These are phyloP conservation scores for Urosaurus nigricauda DNA, from an alignment of 2,797 vertebrate genomes.

Conservation along the genomic window DNA sequence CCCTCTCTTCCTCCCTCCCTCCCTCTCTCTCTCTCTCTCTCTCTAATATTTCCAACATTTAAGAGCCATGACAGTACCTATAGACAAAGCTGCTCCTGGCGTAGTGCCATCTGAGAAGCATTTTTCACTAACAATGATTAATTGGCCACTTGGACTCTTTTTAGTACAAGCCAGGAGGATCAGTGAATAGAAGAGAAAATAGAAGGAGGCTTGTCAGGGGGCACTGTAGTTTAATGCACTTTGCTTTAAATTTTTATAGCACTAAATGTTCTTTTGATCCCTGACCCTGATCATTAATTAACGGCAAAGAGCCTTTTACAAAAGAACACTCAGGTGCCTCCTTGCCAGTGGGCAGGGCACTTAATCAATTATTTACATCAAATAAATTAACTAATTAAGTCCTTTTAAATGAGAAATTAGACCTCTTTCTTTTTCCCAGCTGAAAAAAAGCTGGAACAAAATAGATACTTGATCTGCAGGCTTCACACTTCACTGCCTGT, in stretches of 20 bases:
- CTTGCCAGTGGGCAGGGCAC: constrained; percentile 17
- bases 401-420: constrained; percentile 39
- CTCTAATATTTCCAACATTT: neutral
- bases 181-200: neutral
- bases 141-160: constrained; percentile 8
- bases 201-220: neutral
- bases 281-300: constrained; percentile 31
- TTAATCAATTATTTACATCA: constrained; percentile 39
- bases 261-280: constrained; percentile 26
- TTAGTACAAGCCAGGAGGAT: neutral
- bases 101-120: constrained; percentile 3
- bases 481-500: neutral
- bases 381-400: constrained; percentile 31
- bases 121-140: neutral
- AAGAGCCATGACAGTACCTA: neutral
- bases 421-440: constrained; percentile 11
- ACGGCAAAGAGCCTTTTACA: constrained; percentile 14
- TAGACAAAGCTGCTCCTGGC: neutral
- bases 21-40: neutral
- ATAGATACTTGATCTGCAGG: neutral
- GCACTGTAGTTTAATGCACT: neutral
- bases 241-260: constrained; percentile 12
- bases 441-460: constrained; percentile 1
- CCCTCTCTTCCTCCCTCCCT: neutral
- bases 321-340: constrained; percentile 19